phyloP scores from a whole-genome alignment of 2,888 invertebrate species.

The Tanytarsus gracilentus region DNA sequence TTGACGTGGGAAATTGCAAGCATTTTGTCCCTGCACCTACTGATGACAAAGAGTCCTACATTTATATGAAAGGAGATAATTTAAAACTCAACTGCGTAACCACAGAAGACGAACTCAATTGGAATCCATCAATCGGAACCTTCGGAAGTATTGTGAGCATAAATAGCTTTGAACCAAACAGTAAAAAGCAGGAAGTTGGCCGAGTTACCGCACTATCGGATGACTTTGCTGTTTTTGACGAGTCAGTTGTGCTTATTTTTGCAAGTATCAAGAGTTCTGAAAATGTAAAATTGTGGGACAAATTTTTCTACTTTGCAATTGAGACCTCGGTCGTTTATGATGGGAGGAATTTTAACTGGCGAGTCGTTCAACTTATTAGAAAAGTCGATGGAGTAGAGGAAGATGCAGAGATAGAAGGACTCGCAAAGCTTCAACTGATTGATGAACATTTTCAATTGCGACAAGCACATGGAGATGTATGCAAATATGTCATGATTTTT shows the following conservation, averaged over 20 bases:
- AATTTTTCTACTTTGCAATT: constrained; percentile 2
- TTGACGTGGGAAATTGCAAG: background rate
- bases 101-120: background rate
- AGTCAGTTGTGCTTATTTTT: background rate
- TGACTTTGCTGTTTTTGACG: background rate
- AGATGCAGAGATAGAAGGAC: background rate
- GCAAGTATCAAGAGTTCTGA: background rate
- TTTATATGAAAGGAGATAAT: background rate
- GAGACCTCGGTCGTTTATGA: background rate
- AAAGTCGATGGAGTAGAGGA: background rate
- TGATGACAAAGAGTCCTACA: background rate
- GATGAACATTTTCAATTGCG: background rate
- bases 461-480: background rate
- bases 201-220: background rate
- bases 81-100: constrained; percentile 4
- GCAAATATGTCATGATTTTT: background rate
- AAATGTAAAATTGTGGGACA: background rate
- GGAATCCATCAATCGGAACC: constrained; percentile 1
- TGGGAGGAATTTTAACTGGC: background rate
- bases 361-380: background rate
- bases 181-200: background rate
- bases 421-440: background rate
- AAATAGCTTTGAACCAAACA: background rate
- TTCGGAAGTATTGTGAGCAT: background rate
- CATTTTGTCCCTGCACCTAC: background rate